Evolutionary conservation across 2,113 vertebrate species (phyloP), one percentile per base, ranked within the genome.

Genomic region (Psephotus haematonotus): DNA sequence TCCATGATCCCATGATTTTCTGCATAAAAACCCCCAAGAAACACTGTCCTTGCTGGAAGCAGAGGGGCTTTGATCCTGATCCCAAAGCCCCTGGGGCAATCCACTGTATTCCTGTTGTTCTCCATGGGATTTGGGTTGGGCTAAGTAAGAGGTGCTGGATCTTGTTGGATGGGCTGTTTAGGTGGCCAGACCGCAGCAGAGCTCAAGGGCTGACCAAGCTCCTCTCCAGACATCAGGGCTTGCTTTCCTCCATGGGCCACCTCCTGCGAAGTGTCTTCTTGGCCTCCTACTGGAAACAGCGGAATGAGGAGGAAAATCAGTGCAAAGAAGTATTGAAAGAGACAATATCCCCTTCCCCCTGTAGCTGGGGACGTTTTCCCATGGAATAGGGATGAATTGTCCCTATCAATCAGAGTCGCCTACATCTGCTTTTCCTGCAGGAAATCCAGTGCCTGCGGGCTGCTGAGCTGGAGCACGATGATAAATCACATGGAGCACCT

Each of bases 401-500:
- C 10, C 12, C 27, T 9, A 7, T 39, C 17, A 17, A 7, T 39
- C 17, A 17, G 23, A 39, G 46, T 19, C 68, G 18, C 59, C 31
- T 41, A 8, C 22, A 27, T 43, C 25, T 81, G 41, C 17, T 29
- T 68, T 47, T 68, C 37, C 52, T 25, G 18, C n/a, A 63, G 70
- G 12, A 53, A 49, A 60, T 19, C 18, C 25, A 43, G 52, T 13
- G 39, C 47, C 10, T 3, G 3, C 0, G 3, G 41, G 43, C n/a
- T 47, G 28, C 10, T 47, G 33, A 22, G 43, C 70, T 63, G 49
- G 47, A 41, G 11, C 43, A 41, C 0, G 6, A 3, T 1, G 53
- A 11, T 3, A 27, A 63, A 57, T 28, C 31, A 16, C 27, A 70
- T 3, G 0, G 0, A 37, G 60, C 16, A 35, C 57, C 33, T 35